Percentiles rank a stretch among this genome's conserved stretches.
Evolutionary conservation across 2,797 vertebrate genomes (phyloP).

Genomic region (Scyliorhinus canicula): DNA sequence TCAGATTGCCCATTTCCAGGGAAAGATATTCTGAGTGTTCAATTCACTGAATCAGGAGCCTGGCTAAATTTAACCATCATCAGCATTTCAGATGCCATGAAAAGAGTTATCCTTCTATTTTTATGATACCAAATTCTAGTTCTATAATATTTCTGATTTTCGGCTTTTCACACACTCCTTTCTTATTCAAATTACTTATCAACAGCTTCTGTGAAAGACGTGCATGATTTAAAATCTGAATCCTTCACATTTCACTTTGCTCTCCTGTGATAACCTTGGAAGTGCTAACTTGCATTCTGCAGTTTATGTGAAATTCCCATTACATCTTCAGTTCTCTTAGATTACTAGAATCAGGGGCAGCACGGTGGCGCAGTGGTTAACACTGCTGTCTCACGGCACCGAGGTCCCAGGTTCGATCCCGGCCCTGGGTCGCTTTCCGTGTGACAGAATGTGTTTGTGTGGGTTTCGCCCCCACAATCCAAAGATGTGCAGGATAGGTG

Average conservation of each 20-base stretch:
- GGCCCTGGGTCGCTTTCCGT: no score
- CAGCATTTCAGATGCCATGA: not conserved
- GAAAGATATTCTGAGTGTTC: not conserved
- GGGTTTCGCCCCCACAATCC: no score
- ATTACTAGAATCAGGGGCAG: no score
- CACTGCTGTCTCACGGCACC: no score
- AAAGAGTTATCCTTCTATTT: not conserved
- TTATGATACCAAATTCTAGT: not conserved
- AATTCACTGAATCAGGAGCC: not conserved
- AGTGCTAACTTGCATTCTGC: not conserved
- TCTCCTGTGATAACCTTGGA: not conserved
- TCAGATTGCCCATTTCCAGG: not conserved
- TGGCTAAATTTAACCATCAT: constrained; percentile 11
- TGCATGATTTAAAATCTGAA: not conserved
- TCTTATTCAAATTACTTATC: not conserved
- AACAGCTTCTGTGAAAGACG: not conserved
- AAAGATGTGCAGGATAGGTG: no score
- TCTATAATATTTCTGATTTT: not conserved
- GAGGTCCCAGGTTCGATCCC: no score
- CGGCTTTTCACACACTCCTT: not conserved
- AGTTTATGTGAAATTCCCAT: not conserved
- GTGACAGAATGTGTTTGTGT: no score
- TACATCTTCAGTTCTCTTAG: not conserved
- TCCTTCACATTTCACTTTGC: not conserved
- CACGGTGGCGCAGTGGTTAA: no score